Evolutionary conservation across 1,140 invertebrate species (phyloP).

Genomic region (Phenacoccus solenopsis): DNA sequence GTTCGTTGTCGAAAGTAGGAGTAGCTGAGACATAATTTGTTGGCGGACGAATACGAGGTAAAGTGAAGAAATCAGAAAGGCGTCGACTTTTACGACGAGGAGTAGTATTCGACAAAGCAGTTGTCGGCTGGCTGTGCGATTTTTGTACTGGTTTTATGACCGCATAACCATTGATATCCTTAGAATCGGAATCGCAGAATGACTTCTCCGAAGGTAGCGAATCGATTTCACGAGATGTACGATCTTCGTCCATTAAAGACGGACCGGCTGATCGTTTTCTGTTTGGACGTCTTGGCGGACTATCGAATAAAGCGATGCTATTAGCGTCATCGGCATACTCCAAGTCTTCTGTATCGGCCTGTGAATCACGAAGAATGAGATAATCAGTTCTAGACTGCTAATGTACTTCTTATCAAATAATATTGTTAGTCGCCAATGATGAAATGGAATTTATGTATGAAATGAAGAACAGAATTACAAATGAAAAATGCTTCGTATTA

Average conservation of each 20-base stretch:
- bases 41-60: background rate
- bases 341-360: background rate
- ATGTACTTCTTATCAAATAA: no score
- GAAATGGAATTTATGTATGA: no score
- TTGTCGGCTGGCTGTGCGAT: background rate
- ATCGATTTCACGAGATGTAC: background rate
- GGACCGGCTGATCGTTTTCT: background rate
- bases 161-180: background rate
- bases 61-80: constrained; percentile 4
- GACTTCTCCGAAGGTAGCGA: background rate
- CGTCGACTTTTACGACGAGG: constrained; percentile 6
- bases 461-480: no score
- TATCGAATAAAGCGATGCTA: background rate
- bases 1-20: background rate
- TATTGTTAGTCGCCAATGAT: no score
- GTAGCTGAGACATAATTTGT: background rate
- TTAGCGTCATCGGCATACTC: background rate
- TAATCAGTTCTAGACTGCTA: no score
- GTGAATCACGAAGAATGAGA: no score
- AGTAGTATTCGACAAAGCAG: background rate
- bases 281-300: background rate
- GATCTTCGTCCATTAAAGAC: background rate
- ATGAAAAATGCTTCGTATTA: no score
- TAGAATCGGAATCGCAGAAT: background rate
- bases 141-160: background rate